Evolutionary conservation across 2,113 vertebrate species (phyloP).

Genomic region (Corynorhinus townsendii): DNA sequence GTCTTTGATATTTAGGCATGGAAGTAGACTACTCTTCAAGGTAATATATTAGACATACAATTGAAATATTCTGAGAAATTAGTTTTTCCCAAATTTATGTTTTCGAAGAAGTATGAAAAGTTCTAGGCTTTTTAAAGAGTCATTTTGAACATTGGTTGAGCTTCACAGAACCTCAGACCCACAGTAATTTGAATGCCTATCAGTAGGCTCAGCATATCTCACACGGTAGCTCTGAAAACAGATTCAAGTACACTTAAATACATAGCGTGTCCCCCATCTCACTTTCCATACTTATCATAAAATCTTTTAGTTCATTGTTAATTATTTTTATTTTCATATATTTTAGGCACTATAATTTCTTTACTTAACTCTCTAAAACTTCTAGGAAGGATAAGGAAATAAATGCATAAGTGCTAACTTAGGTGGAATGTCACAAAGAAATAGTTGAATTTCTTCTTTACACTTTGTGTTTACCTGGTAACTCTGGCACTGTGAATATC

Average conservation of each 20-base stretch:
- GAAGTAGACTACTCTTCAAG: not conserved
- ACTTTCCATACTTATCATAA: not conserved
- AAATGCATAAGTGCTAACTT: not conserved
- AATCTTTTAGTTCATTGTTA: not conserved
- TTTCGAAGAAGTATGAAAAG: not conserved
- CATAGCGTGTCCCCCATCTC: not conserved
- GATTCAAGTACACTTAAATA: not conserved
- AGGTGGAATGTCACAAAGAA: not conserved
- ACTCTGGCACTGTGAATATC: not conserved
- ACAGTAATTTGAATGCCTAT: slow-evolving; percentile 19
- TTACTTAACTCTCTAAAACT: slow-evolving; percentile 21
- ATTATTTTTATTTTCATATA: not conserved
- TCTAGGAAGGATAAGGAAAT: slow-evolving; percentile 28
- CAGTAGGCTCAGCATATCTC: not conserved
- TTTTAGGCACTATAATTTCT: not conserved
- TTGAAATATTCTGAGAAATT: not conserved
- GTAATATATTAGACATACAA: not conserved
- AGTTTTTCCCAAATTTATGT: not conserved
- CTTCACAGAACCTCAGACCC: not conserved
- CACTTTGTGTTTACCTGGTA: not conserved
- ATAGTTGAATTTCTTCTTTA: not conserved
- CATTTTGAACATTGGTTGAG: not conserved
- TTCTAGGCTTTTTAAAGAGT: not conserved
- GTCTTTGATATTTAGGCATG: not conserved
- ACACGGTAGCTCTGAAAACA: not conserved